These are phyloP conservation scores for Cataglyphis albicans DNA, from an alignment of 2,888 invertebrate species.

Conservation along the genomic window DNA sequence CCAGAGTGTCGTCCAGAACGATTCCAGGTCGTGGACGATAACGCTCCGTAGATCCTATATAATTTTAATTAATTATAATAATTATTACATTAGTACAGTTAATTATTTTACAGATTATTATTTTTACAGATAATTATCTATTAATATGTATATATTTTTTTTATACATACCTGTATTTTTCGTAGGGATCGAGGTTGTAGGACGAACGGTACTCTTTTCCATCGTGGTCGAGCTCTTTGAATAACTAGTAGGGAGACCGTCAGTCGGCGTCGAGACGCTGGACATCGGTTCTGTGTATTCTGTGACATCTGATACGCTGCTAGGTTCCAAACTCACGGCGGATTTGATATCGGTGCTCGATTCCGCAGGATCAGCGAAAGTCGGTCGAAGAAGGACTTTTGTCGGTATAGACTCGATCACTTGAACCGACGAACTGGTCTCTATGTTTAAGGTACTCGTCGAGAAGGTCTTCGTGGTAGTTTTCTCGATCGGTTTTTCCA, in stretches of 20 bases:
- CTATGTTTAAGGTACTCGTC: slow-evolving; percentile 80
- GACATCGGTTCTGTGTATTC: slow-evolving; percentile 65
- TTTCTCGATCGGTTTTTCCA: slow-evolving; percentile 52
- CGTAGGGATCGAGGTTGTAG: slow-evolving; percentile 75
- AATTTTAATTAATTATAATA: not conserved
- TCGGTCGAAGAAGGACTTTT: slow-evolving; percentile 72
- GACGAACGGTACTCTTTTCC: slow-evolving; percentile 62
- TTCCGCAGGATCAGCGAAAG: slow-evolving; percentile 59
- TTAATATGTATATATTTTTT: not conserved
- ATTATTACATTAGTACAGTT: not conserved
- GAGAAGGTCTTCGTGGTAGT: slow-evolving; percentile 59
- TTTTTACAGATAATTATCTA: not conserved
- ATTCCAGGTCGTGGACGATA: slow-evolving; percentile 94
- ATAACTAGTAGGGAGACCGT: slow-evolving; percentile 83
- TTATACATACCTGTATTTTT: slow-evolving; percentile 77
- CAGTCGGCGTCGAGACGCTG: slow-evolving; percentile 84
- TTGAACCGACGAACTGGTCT: slow-evolving; percentile 83
- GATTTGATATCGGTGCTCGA: slow-evolving; percentile 44
- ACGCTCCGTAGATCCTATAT: slow-evolving; percentile 77
- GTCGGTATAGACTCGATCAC: slow-evolving; percentile 81
- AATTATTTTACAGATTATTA: not conserved
- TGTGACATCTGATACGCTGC: slow-evolving; percentile 64
- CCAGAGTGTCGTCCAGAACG: slow-evolving; percentile 91
- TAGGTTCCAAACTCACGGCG: slow-evolving; percentile 74
- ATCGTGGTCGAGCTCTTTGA: slow-evolving; percentile 62